Base-by-base conservation (phyloP, 2,113 vertebrate species). In the Tor tambroides region DNA sequence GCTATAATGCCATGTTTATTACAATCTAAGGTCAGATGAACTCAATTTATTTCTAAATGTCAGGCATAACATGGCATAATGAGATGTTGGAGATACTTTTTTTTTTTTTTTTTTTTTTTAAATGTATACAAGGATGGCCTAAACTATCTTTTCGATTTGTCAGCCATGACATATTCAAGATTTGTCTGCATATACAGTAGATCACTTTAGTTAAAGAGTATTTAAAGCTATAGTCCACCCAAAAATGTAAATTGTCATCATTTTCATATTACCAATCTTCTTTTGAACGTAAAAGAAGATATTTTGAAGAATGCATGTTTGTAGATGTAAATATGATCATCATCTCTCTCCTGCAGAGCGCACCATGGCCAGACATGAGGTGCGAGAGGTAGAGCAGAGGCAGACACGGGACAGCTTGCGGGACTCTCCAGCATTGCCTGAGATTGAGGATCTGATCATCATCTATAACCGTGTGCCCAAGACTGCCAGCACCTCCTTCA, bases 401-500 rank as follows among this genome's bases (percentile, higher is more conserved):
- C 98, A 97, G 92, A 96, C 96, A 0, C 95, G 96, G 91, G 98
- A 98, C 95, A 86, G 96, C 96, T 23, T 86, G 87, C 71, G 46
- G 89, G 72, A 86, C 69, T 49, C 75, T 43, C n/a, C 54, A 59
- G 0, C 80, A 92, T 78, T 54, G 26, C 76, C 76, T 51, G 71
- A 94, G 93, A 88, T 93, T 93, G 96, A 98, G 0, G 97, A 98
- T 88, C 83, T 97, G 88, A 96, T 99, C 90, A 96, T 99, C 91
- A 97, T 99, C 94, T 99, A 99, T 93, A 99, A 99, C 92, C 95
- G 98, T 76, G 98, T 99, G 83, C 98, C 98, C 90, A 99, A 99
- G 95, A 99, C 98, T 32, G 98, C 98, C 90, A 99, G 98, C 96
- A 99, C 98, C 17, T 99, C 98, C 61, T 99, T 99, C 95, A 99